Base-by-base conservation (phyloP, 2,888 invertebrate species). In the Euphydryas editha region DNA sequence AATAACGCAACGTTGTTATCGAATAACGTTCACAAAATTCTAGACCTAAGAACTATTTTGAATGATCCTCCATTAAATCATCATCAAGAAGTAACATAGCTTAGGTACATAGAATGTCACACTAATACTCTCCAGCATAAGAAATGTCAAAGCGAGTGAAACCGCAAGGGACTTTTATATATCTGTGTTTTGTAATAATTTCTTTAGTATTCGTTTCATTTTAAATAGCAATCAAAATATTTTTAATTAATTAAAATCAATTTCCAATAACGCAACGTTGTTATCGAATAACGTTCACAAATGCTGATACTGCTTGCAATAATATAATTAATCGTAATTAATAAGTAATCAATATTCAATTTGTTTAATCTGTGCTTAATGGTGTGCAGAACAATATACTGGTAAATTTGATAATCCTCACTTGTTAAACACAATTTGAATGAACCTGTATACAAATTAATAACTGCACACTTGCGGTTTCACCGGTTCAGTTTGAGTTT, bases 301-400 rank as follows among this genome's bases (percentile, higher is more conserved):
- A 30, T 30, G 51, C 46, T 54, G 58, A 57, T 57, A 58, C 61
- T 54, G 68, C 44, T 51, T 44, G 57, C 60, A 54, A 24, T 61
- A 64, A 68, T 68, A 51, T 58, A 59, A 64, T 68, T 57, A 68
- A 61, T 68, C 42, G 51, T 59, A 36, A 54, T 61, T 65, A 58
- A 65, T 68, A 65, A 60, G 39, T 59, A 61, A 68, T 68, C 61
- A 65, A 68, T 65, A 68, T 65, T 65, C 68, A 68, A 68, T 68
- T 65, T 61, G 42, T 55, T 54, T 54, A 62, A 57, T 57, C 18
- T 49, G 24, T 65, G 54, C 24, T 37, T 68, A 55, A 61, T 65
- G 58, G 57, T 15, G 58, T 59, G 51, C 51, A 54, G 47, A 42
- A 59, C 49, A 62, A 62, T 62, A 47, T 13, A 47, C 62, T 24